Evolutionary conservation across 2,888 invertebrate species (phyloP).

Genomic region (Eupithecia vulgata): DNA sequence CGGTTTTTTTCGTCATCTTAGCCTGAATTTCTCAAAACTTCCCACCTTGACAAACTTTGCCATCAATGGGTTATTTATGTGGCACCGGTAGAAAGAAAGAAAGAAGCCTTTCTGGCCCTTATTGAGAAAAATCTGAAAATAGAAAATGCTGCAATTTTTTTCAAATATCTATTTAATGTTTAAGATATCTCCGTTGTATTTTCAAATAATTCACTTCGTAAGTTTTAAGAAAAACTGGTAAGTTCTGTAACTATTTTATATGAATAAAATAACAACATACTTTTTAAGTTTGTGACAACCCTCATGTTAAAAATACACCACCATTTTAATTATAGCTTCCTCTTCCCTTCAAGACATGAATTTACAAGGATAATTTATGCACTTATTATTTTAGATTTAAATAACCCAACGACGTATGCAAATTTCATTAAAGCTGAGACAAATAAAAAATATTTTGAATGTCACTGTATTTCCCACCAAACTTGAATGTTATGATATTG

Average conservation of each 20-base stretch:
- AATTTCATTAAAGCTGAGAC: constrained; percentile 77
- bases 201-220: not conserved
- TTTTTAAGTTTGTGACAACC: constrained; percentile 52
- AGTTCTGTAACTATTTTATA: not conserved
- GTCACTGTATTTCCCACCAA: constrained; percentile 75
- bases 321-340: constrained; percentile 79
- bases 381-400: constrained; percentile 68
- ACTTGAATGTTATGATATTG: constrained; percentile 58
- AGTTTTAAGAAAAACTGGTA: not conserved
- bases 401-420: constrained; percentile 70
- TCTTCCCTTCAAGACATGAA: constrained; percentile 79
- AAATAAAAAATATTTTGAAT: constrained; percentile 65
- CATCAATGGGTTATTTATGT: too few relatives aligned
- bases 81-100: too few relatives aligned
- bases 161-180: too few relatives aligned
- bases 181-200: not conserved
- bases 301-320: constrained; percentile 49
- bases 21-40: too few relatives aligned
- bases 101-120: too few relatives aligned
- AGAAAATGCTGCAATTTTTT: too few relatives aligned
- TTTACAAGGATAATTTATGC: constrained; percentile 81
- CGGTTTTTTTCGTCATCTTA: too few relatives aligned
- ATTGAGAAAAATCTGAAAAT: too few relatives aligned
- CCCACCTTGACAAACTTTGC: too few relatives aligned
- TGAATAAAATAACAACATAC: not conserved